phyloP scores from a whole-genome alignment of 1,140 invertebrate genomes.

The Drosophila bipectinata region DNA sequence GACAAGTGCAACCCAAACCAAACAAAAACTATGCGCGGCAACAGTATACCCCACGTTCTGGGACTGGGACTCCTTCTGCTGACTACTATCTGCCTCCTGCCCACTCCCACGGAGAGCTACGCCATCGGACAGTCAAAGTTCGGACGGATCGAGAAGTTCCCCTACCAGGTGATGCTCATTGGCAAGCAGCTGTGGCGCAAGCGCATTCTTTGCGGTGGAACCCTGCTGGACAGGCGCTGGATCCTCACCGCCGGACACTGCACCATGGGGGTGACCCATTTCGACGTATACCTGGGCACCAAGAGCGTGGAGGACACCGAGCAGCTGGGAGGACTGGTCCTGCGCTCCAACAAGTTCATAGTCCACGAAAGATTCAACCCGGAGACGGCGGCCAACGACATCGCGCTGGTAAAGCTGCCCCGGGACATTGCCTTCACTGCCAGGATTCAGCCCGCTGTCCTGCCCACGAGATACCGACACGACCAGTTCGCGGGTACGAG shows the following conservation, averaged over 20 bases:
- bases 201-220: conserved; percentile 88
- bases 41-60: conserved; percentile 31
- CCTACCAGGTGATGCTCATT: conserved; percentile 83
- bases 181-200: conserved; percentile 82
- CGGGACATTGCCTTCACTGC: conserved; percentile 59
- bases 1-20: conserved; percentile 35
- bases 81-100: conserved; percentile 18
- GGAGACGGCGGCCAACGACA: conserved; percentile 75
- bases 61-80: conserved; percentile 38
- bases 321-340: conserved; percentile 61
- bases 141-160: conserved; percentile 78
- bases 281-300: conserved; percentile 77
- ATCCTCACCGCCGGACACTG: conserved; percentile 92
- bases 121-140: conserved; percentile 77
- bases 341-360: conserved; percentile 78
- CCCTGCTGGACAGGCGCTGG: conserved; percentile 88
- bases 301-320: conserved; percentile 69
- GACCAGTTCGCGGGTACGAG: conserved; percentile 69
- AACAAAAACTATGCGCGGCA: conserved; percentile 41
- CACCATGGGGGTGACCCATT: conserved; percentile 86
- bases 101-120: conserved; percentile 40
- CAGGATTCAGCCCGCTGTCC: conserved; percentile 64
- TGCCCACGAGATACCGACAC: conserved; percentile 49
- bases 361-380: conserved; percentile 75
- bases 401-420: conserved; percentile 77